phyloP scores from a whole-genome alignment of 2,797 vertebrate genomes.

The Crocidura indochinensis region DNA sequence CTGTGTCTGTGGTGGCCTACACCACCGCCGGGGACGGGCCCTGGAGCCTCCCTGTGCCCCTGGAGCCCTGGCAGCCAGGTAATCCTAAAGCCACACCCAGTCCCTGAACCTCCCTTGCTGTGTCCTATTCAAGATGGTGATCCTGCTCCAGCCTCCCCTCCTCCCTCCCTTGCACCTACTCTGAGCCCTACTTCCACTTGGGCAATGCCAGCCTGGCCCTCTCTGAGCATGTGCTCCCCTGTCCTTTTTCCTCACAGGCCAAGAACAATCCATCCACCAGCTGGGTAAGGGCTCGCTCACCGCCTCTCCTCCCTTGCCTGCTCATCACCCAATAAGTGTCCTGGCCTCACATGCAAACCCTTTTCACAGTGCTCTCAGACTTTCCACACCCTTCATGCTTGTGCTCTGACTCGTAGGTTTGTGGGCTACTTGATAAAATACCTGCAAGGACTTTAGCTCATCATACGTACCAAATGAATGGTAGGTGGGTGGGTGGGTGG shows the following conservation, averaged over 20 bases:
- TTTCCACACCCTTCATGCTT: slow-evolving; percentile 35
- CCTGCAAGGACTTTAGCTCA: background rate
- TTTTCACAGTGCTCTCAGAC: background rate
- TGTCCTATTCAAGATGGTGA: background rate
- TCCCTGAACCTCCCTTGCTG: background rate
- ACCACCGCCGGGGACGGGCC: slow-evolving; percentile 93
- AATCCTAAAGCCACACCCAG: slow-evolving; percentile 8
- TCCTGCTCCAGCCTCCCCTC: background rate
- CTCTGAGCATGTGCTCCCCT: slow-evolving; percentile 73
- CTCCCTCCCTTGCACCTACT: too few relatives aligned
- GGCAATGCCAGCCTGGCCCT: background rate
- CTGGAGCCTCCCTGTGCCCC: slow-evolving; percentile 91
- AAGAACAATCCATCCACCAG: slow-evolving; percentile 78
- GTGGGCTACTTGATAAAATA: slow-evolving; percentile 6
- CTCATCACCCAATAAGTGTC: background rate
- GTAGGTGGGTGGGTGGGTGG: background rate
- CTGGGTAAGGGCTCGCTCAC: slow-evolving; percentile 84
- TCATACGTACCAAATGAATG: slow-evolving; percentile 13
- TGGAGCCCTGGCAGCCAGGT: slow-evolving; percentile 80
- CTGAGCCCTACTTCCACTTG: background rate
- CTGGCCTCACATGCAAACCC: background rate
- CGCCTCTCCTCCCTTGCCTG: background rate
- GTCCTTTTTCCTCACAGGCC: slow-evolving; percentile 85
- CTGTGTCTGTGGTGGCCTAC: slow-evolving; percentile 93
- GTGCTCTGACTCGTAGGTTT: slow-evolving; percentile 10